Percentiles rank a stretch among this genome's conserved stretches.
Evolutionary conservation across 2,113 vertebrate species (phyloP).

Genomic region (Clarias batrachus): DNA sequence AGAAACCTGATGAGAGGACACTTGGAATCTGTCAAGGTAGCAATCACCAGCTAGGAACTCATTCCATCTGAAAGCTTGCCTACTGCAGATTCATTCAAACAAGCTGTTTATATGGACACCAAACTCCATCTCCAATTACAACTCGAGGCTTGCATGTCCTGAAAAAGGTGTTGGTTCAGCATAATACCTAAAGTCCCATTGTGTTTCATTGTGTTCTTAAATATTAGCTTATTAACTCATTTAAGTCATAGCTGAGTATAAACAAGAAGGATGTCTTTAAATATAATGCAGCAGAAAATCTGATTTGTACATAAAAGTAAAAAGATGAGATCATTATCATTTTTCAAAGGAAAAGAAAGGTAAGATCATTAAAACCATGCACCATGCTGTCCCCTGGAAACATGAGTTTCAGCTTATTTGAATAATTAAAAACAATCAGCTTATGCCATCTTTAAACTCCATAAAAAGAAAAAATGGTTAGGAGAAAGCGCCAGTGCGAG

Average conservation of each 20-base stretch:
- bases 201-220: not conserved
- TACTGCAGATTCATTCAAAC: not conserved
- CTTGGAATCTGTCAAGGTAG: constrained; percentile 19
- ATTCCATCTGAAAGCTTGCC: not conserved
- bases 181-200: not conserved
- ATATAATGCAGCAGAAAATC: not conserved
- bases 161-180: not conserved
- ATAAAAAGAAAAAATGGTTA: not conserved
- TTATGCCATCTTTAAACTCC: not conserved
- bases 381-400: not conserved
- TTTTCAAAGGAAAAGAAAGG: too few relatives aligned
- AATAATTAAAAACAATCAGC: not conserved
- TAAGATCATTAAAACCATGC: not conserved
- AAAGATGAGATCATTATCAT: not conserved
- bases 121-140: not conserved
- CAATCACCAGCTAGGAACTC: not conserved
- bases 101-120: not conserved
- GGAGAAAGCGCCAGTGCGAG: not conserved
- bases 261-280: not conserved
- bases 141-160: not conserved
- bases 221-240: not conserved
- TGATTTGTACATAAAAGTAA: not conserved
- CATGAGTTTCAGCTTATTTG: not conserved
- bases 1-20: constrained; percentile 24
- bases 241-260: not conserved